Base-by-base conservation (phyloP, 2,113 vertebrate genomes). In the Nothoprocta pentlandii region DNA sequence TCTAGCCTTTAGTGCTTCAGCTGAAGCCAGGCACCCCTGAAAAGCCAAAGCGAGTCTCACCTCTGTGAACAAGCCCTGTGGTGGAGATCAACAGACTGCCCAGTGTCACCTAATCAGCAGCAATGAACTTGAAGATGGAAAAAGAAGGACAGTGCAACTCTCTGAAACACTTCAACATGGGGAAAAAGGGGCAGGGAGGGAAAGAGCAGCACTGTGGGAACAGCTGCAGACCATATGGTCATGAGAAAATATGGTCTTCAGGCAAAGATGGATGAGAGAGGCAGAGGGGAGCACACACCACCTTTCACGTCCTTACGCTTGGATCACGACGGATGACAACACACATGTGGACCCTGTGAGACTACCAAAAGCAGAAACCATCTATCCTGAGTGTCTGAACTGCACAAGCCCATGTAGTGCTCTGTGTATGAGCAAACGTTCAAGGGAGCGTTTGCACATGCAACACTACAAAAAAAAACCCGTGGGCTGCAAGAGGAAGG, bases 181-280 rank as follows among this genome's bases (percentile, higher is more conserved):
- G 32, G 66, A 47, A 19, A 76, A 86, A 82, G 71, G 5, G n/a
- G 13, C 11, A 92, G 36, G 9, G 32, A 75, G 21, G 26, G 19
- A 77, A 88, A 75, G 26, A 0, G 56, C 62, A 71, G 5, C 30
- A 16, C 46, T 85, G 39, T 64, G n/a, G 64, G 39, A 83, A 80
- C 94, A 95, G 83, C 91, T 96, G 95, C 89, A 90, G 66, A 92
- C 69, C 95, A 94, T 61, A 79, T 80, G 89, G 32, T 56, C 77
- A 90, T 79, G 58, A 70, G 70, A 68, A 92, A 84, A 79, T 7
- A 42, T 6, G 61, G 56, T 71, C 32, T 47, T 68, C 59, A 1
- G 32, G 77, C 80, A 93, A 68, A 84, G 62, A 62, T 71, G 58
- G 42, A 39, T 30, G 73, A 78, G 59, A 82, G 71, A 80, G n/a